Evolutionary conservation across 2,888 invertebrate genomes (phyloP).

Genomic region (Drosophila multiciliata): DNA sequence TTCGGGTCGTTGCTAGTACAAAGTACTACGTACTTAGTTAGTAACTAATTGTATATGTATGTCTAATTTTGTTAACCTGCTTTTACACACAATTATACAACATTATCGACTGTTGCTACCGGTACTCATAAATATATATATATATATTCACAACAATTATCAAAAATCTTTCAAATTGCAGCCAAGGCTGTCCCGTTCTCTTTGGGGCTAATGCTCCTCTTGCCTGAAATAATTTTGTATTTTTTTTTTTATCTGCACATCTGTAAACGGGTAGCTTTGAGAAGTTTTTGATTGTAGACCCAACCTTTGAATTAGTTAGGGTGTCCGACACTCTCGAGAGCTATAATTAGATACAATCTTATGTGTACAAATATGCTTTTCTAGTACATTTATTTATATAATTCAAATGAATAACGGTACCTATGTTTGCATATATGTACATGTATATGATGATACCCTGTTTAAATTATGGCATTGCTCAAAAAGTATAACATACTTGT

Average conservation of each 20-base stretch:
- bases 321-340: slow-evolving; percentile 7
- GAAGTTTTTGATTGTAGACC: slow-evolving; percentile 4
- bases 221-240: neutral
- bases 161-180: slow-evolving; percentile 1
- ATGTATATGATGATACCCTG: slow-evolving; percentile 8
- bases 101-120: neutral
- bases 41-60: slow-evolving; percentile 22
- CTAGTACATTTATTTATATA: slow-evolving; percentile 9
- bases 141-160: neutral
- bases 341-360: slow-evolving; percentile 14
- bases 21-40: slow-evolving; percentile 20
- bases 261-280: neutral
- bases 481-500: neutral
- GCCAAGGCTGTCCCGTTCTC: slow-evolving; percentile 3
- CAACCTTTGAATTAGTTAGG: neutral
- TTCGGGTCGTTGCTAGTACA: slow-evolving; percentile 3
- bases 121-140: neutral
- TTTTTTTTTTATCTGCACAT: slow-evolving; percentile 3
- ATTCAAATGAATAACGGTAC: neutral
- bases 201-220: slow-evolving; percentile 1
- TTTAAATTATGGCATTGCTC: slow-evolving; percentile 10
- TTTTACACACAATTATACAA: slow-evolving; percentile 10
- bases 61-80: slow-evolving; percentile 8
- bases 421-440: slow-evolving; percentile 5
- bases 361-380: slow-evolving; percentile 11